Evolutionary conservation across 2,797 vertebrate genomes (phyloP).

Genomic region (Scyliorhinus canicula): DNA sequence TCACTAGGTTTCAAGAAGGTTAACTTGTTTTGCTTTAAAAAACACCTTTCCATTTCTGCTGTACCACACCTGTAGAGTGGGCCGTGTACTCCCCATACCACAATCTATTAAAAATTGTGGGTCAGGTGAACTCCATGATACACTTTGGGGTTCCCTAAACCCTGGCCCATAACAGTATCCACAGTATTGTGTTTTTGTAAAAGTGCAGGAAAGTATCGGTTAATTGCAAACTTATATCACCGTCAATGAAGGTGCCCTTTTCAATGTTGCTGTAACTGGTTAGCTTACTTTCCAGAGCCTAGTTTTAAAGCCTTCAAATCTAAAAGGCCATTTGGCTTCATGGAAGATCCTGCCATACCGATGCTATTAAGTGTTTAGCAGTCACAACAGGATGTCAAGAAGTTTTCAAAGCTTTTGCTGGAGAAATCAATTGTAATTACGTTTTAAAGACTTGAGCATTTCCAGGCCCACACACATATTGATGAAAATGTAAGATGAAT

Average conservation of each 20-base stretch:
- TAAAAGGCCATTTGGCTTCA: not conserved
- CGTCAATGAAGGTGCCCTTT: not conserved
- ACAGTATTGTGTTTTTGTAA: no score
- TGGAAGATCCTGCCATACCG: not conserved
- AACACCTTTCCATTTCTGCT: no score
- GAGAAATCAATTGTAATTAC: constrained; percentile 25
- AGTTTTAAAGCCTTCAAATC: not conserved
- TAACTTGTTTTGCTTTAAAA: no score
- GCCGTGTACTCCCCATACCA: no score
- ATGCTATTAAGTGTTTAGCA: not conserved
- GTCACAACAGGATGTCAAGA: not conserved
- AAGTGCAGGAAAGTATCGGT: not conserved
- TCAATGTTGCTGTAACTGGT: not conserved
- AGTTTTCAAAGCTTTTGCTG: not conserved
- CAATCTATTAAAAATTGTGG: no score
- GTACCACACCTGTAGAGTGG: no score
- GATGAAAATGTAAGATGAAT: not conserved
- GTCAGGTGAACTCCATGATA: no score
- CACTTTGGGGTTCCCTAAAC: no score
- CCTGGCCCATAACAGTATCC: no score
- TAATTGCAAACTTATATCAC: not conserved
- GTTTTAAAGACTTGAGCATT: not conserved
- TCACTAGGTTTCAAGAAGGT: no score
- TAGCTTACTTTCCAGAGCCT: not conserved
- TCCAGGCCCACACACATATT: not conserved